phyloP scores from a whole-genome alignment of 2,888 invertebrate species.

The Pterobdella sp. region DNA sequence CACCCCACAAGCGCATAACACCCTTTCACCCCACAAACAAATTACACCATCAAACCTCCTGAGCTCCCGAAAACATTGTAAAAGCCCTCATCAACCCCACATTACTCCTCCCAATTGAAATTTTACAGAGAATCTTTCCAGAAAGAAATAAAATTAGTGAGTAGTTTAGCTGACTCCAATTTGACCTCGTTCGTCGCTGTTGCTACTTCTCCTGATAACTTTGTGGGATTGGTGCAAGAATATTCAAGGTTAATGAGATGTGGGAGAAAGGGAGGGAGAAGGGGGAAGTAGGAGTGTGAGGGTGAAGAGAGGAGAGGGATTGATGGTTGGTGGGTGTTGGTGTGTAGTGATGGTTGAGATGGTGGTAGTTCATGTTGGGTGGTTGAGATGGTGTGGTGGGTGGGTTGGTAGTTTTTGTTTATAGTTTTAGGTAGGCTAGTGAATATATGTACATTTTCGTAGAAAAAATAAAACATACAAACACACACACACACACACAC shows the following conservation, averaged over 20 bases:
- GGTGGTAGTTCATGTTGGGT: background rate
- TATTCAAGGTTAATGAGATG: conserved; percentile 59
- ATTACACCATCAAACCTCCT: background rate
- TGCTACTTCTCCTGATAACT: conserved; percentile 67
- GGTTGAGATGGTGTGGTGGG: background rate
- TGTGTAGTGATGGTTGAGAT: background rate
- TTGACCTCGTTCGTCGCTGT: conserved; percentile 72
- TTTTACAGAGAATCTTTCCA: conserved; percentile 69
- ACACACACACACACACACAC: conserved; percentile 1
- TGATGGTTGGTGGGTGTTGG: background rate
- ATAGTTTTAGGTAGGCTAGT: too few relatives aligned
- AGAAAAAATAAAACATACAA: too few relatives aligned
- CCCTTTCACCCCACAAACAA: background rate
- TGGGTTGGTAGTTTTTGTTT: background rate
- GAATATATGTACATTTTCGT: too few relatives aligned
- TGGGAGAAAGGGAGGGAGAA: background rate
- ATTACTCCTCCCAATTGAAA: background rate
- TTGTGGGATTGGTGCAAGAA: conserved; percentile 78
- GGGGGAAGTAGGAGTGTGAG: background rate
- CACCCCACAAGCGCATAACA: background rate
- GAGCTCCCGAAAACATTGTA: too few relatives aligned
- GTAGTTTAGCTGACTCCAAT: conserved; percentile 75
- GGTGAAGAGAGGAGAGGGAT: background rate
- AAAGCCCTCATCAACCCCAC: too few relatives aligned
- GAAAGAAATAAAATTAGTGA: conserved; percentile 72